Conservation (phyloP, 2,888 invertebrate genomes). For the Bombyx huttoni region DNA sequence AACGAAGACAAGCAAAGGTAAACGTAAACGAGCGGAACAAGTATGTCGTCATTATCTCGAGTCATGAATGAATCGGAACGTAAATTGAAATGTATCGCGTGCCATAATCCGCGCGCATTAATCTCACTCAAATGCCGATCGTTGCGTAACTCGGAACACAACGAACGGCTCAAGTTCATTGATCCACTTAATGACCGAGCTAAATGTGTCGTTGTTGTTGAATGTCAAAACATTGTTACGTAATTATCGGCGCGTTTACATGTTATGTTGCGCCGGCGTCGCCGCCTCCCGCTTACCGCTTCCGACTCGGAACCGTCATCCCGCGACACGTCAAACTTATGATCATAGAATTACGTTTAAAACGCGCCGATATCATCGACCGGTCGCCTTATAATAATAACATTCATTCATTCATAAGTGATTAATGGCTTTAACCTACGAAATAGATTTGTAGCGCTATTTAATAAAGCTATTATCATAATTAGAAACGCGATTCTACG, state of each 20-base stretch:
- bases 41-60: constrained; percentile 60
- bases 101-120: constrained; percentile 70
- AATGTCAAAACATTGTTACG: constrained; percentile 69
- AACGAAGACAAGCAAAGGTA: constrained; percentile 32
- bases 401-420: constrained; percentile 63
- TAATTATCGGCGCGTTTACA: constrained; percentile 51
- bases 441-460: constrained; percentile 63
- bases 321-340: constrained; percentile 60
- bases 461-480: constrained; percentile 63
- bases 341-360: constrained; percentile 70
- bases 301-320: constrained; percentile 25
- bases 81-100: constrained; percentile 71
- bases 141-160: constrained; percentile 57
- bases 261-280: constrained; percentile 23
- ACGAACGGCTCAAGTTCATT: constrained; percentile 70
- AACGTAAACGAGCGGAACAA: constrained; percentile 48
- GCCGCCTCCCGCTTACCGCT: constrained; percentile 8
- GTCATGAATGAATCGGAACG: constrained; percentile 69
- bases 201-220: constrained; percentile 65
- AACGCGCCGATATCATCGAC: constrained; percentile 63
- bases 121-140: constrained; percentile 69
- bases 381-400: constrained; percentile 59
- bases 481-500: constrained; percentile 69
- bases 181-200: constrained; percentile 67
- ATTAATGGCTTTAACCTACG: constrained; percentile 64